Percentiles rank a stretch among this genome's conserved stretches.
Evolutionary conservation across 2,797 vertebrate genomes (phyloP).

Genomic region (Sebastes elongatus): DNA sequence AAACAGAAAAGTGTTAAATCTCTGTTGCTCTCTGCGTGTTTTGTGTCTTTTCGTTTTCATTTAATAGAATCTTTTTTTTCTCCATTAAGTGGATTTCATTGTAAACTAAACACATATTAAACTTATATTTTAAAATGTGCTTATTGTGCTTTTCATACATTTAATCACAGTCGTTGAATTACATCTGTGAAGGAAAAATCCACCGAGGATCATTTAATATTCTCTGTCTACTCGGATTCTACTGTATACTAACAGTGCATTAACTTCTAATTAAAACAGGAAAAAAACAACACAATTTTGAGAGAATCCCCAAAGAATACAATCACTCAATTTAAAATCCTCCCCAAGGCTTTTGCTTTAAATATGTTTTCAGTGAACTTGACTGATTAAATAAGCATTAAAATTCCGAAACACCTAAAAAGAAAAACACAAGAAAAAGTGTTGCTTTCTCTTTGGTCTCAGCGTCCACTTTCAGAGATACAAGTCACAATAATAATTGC

Average conservation of each 20-base stretch:
- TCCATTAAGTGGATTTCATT: background rate
- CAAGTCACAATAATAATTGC: background rate
- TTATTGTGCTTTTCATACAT: background rate
- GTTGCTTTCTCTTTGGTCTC: background rate
- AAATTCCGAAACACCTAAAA: constrained; percentile 20
- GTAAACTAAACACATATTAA: background rate
- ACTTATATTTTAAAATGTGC: background rate
- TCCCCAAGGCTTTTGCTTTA: constrained; percentile 22
- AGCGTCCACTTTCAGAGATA: background rate
- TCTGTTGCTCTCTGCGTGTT: background rate
- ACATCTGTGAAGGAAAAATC: background rate
- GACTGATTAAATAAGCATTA: constrained; percentile 28
- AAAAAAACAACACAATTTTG: constrained; percentile 3
- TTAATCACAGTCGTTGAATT: background rate
- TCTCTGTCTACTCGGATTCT: constrained; percentile 2
- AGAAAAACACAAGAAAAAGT: background rate
- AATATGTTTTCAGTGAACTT: constrained; percentile 25
- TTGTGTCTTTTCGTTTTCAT: background rate
- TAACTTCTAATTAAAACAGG: constrained; percentile 37
- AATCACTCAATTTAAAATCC: constrained; percentile 32
- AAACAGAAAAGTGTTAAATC: background rate
- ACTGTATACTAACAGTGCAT: background rate
- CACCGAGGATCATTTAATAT: constrained; percentile 16
- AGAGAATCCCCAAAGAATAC: constrained; percentile 32
- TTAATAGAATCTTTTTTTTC: background rate